These are phyloP conservation scores for Heterocephalus glaber DNA, from an alignment of 2,113 vertebrate species.

Conservation along the genomic window DNA sequence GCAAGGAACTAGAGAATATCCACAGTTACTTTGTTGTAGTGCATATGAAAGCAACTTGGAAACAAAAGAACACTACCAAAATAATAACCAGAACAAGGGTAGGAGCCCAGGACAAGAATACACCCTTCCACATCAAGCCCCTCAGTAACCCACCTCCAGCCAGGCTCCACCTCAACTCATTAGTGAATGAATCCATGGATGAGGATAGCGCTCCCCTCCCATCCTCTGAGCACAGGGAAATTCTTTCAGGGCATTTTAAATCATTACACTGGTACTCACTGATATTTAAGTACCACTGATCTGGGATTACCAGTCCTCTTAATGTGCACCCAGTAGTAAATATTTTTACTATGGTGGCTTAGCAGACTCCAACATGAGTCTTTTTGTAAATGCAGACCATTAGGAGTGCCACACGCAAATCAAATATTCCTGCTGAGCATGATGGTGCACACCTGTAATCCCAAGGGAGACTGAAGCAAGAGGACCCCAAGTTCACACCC, in stretches of 20 bases:
- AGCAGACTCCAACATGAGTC: too few species aligned
- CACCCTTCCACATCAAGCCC: too few species aligned
- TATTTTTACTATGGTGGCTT: not conserved
- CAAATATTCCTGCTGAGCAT: not conserved
- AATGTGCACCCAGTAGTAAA: not conserved
- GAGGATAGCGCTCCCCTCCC: too few species aligned
- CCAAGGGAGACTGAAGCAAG: too few species aligned
- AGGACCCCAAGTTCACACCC: too few species aligned
- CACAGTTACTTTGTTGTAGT: not conserved
- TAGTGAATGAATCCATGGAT: too few species aligned
- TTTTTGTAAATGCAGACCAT: not conserved
- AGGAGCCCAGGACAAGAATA: too few species aligned
- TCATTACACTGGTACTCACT: not conserved
- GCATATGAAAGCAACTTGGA: not conserved
- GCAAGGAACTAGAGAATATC: not conserved
- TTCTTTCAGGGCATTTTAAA: too few species aligned
- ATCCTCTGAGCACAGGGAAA: too few species aligned
- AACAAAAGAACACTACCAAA: conserved; percentile 67
- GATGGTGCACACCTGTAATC: too few species aligned
- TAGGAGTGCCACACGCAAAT: not conserved
- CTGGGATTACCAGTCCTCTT: not conserved
- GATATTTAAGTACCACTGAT: not conserved
- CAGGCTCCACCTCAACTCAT: too few species aligned
- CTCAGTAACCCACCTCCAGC: too few species aligned
- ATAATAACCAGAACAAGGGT: conserved; percentile 50